Conservation (phyloP, 2,888 invertebrate species). For the Microctonus aethiopoides region DNA sequence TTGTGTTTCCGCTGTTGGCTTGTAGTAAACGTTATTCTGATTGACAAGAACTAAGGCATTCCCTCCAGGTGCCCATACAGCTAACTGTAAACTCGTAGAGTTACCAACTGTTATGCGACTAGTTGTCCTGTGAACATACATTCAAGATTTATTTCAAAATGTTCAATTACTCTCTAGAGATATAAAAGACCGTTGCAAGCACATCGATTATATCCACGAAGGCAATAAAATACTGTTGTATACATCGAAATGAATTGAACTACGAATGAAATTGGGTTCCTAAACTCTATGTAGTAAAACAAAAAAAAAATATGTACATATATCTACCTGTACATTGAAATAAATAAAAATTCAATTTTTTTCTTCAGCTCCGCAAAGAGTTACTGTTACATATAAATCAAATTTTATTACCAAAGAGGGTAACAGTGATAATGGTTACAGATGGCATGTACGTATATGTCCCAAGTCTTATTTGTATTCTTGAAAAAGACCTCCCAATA, state of each 20-base stretch:
- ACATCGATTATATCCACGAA: conserved; percentile 4
- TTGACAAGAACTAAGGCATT: conserved; percentile 79
- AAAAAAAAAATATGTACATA: neutral
- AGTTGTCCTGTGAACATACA: conserved; percentile 46
- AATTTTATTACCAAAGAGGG: conserved; percentile 2
- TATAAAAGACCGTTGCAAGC: neutral
- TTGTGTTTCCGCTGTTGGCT: conserved; percentile 68
- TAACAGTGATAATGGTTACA: conserved; percentile 22
- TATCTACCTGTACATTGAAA: neutral
- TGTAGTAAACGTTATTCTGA: conserved; percentile 82
- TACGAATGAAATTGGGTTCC: neutral
- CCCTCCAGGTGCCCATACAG: conserved; percentile 82
- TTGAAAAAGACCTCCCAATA: conserved; percentile 8
- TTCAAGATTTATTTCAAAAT: conserved; percentile 5
- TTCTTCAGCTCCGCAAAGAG: conserved; percentile 7
- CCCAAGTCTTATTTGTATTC: conserved; percentile 24
- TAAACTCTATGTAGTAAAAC: neutral
- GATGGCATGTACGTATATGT: conserved; percentile 18
- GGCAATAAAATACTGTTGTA: conserved; percentile 5
- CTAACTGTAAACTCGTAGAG: conserved; percentile 74
- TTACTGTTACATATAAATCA: conserved; percentile 28
- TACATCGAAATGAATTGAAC: neutral
- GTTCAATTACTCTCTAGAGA: neutral
- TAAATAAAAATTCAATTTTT: conserved; percentile 15
- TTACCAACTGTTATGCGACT: conserved; percentile 56